A percentile compares a stretch with the other conserved stretches of the same genome.
These are phyloP conservation scores for Chloroceryle aenea DNA, from an alignment of 2,113 vertebrate species.

Conservation along the genomic window DNA sequence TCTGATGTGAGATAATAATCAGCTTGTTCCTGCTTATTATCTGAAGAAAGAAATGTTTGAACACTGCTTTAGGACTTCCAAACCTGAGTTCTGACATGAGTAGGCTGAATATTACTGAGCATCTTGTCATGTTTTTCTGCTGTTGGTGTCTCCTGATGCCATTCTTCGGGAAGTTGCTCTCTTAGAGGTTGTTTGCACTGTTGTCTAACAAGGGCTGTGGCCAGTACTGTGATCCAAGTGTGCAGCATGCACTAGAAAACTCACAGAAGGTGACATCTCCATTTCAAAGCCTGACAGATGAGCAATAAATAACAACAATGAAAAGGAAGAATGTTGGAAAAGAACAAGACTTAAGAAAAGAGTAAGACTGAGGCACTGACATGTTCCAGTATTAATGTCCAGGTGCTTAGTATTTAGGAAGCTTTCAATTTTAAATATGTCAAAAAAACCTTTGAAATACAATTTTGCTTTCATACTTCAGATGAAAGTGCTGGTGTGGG, in stretches of 20 bases:
- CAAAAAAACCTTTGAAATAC: background rate
- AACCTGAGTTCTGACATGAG: background rate
- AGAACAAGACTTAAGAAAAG: background rate
- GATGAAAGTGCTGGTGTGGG: background rate
- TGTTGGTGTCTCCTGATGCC: background rate
- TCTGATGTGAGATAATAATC: conserved; percentile 6
- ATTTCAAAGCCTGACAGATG: background rate
- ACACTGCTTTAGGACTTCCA: background rate
- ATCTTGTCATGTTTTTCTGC: background rate
- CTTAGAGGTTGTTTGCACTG: background rate
- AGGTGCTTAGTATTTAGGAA: background rate
- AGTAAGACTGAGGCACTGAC: background rate
- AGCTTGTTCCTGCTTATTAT: conserved; percentile 21
- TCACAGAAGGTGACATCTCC: background rate
- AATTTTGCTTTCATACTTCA: background rate
- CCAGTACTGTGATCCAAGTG: background rate
- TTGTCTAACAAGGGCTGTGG: background rate
- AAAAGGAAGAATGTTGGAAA: background rate
- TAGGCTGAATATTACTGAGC: background rate
- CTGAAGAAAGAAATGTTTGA: background rate
- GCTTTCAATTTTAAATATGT: background rate
- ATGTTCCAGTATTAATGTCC: background rate
- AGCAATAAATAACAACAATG: background rate
- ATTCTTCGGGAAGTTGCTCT: background rate
- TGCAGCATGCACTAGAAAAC: background rate